phyloP scores from a whole-genome alignment of 2,888 invertebrate species.

The Drosophila peninsularis region DNA sequence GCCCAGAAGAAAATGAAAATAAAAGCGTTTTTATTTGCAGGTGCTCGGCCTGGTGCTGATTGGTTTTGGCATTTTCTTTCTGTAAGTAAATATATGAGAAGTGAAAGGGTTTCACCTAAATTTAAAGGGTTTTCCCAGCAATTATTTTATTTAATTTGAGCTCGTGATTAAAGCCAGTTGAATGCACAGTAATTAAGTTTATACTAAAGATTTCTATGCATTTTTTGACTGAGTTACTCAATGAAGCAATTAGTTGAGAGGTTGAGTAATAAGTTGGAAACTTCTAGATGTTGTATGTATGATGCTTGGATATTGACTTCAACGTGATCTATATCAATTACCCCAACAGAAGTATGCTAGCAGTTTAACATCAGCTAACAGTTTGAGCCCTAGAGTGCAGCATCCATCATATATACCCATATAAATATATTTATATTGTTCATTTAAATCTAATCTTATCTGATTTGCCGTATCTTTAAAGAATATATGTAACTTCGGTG shows the following conservation, averaged over 20 bases:
- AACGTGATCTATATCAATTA: no score
- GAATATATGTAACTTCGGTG: conserved; percentile 55
- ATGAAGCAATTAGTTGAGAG: no score
- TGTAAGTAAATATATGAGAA: conserved; percentile 52
- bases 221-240: not conserved
- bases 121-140: not conserved
- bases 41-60: conserved; percentile 75
- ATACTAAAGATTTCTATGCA: not conserved
- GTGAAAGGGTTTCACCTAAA: not conserved
- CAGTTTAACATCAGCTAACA: no score
- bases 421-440: not conserved
- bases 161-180: not conserved
- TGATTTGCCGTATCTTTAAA: conserved; percentile 2
- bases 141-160: not conserved
- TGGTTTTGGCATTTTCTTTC: conserved; percentile 80
- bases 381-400: not conserved
- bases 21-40: conserved; percentile 45
- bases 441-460: not conserved
- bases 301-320: no score
- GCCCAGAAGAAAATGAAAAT: not conserved
- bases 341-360: no score
- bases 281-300: no score
- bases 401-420: not conserved
- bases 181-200: not conserved
- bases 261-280: not conserved